Conservation (phyloP, 1,140 invertebrate genomes). For the Panonychus citri region DNA sequence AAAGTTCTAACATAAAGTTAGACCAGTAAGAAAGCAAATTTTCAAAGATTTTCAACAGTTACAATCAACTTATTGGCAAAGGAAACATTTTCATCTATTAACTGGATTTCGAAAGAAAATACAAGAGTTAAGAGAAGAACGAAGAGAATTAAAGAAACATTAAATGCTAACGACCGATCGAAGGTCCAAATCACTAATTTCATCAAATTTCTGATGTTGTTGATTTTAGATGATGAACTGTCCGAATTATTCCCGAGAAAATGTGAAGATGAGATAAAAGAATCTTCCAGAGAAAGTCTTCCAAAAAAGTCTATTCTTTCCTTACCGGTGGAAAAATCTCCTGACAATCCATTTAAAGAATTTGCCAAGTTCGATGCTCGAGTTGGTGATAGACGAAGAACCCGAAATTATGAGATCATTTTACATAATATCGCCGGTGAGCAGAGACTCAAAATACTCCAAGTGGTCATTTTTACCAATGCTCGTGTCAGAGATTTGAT, state of each 20-base stretch:
- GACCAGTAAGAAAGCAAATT: no score
- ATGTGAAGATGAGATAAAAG: conserved; percentile 8
- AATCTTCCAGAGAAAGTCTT: conserved; percentile 20
- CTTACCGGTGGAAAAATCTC: conserved; percentile 41
- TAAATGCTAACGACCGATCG: no score
- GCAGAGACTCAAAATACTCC: conserved; percentile 55
- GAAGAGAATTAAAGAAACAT: no score
- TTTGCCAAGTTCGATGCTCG: conserved; percentile 72
- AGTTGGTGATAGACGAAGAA: conserved; percentile 15
- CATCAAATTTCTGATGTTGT: no score
- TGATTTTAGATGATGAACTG: conserved; percentile 34
- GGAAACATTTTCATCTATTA: no score
- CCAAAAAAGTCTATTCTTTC: conserved; percentile 32
- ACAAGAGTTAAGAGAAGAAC: no score
- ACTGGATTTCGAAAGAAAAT: no score
- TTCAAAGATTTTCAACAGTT: no score
- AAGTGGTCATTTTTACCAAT: conserved; percentile 46
- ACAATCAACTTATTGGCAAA: no score
- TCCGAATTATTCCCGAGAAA: conserved; percentile 32
- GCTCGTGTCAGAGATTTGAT: conserved; percentile 80
- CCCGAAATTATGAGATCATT: conserved; percentile 9
- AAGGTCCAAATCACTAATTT: no score
- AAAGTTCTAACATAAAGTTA: no score
- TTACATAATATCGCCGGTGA: conserved; percentile 44
- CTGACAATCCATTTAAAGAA: conserved; percentile 60